phyloP scores from a whole-genome alignment of 2,888 invertebrate species.

The Diploptera punctata region DNA sequence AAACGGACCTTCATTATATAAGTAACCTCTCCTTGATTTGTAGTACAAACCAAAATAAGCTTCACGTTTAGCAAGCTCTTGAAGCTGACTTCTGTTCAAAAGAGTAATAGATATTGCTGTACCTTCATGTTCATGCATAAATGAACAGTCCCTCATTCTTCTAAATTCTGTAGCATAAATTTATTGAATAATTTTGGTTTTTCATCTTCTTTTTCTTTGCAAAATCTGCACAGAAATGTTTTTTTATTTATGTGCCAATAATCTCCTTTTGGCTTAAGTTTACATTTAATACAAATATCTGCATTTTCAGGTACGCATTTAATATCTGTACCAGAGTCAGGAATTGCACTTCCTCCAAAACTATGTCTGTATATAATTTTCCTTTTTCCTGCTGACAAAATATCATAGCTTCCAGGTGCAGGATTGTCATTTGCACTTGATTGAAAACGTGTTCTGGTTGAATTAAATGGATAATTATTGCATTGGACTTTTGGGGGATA shows the following conservation, averaged over 20 bases:
- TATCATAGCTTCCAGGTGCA: constrained; percentile 4
- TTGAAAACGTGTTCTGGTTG: too few species aligned
- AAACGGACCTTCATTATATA: neutral
- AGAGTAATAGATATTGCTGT: constrained; percentile 51
- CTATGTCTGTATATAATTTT: constrained; percentile 50
- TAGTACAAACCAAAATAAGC: constrained; percentile 51
- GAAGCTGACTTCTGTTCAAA: constrained; percentile 48
- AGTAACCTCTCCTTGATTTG: neutral
- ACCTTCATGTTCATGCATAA: constrained; percentile 54
- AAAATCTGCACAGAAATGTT: constrained; percentile 56
- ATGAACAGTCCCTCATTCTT: constrained; percentile 54
- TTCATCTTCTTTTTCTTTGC: constrained; percentile 53
- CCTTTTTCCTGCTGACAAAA: neutral
- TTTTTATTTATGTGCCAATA: constrained; percentile 56
- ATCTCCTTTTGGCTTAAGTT: constrained; percentile 55
- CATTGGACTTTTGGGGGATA: too few species aligned
- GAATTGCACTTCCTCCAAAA: constrained; percentile 55
- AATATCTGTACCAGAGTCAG: constrained; percentile 55
- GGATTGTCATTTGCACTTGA: too few species aligned
- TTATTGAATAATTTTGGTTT: constrained; percentile 22
- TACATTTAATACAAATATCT: constrained; percentile 56
- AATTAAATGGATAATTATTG: too few species aligned
- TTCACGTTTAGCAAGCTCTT: constrained; percentile 51
- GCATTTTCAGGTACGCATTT: constrained; percentile 54
- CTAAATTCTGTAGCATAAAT: neutral